Evolutionary conservation across 2,113 vertebrate species (phyloP), one percentile per base, ranked within the genome.

Genomic region (Calyptommatus sinebrachiatus): DNA sequence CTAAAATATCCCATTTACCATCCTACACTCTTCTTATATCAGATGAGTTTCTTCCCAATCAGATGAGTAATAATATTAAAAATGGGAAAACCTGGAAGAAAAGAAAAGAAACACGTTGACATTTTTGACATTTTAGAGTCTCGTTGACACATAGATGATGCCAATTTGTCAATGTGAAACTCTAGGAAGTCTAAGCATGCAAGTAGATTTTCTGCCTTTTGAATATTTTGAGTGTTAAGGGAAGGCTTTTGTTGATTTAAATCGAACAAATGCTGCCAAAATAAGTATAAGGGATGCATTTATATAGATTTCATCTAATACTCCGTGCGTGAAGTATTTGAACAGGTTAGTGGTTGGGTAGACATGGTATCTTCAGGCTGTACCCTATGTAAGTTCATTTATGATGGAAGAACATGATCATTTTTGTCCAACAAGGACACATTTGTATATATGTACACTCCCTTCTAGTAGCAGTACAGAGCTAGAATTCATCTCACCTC

Each of bases 401-500:
- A 81, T 84, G 94, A 84, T 94, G 94, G 94, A 93, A 96, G 94
- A 97, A 95, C 89, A 87, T 91, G 89, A 91, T 94, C 93, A 93
- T 94, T 93, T 72, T 88, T 91, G 89, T 82, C 84, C 94, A 94
- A 97, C 96, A 97, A 96, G 95, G 91, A 88, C 90, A 94, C 95
- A 94, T 93, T 96, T 98, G 96, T 97, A 89, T 91, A 92, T 88
- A 88, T 88, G 90, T 90, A 84, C 85, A 86, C 92, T 92, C 90
- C 86, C 94, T 95, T 95, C 95, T 93, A 94, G 90, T 90, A 89
- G 90, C 89, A 92, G 86, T 91, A 97, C 97, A 98, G 97, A 96
- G 96, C 95, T 92, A 71, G 94, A 93, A 97, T 99, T 99, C 96
- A 97, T 97, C 95, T 93, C 84, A 22, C 78, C 91, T 80, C 87